Conservation (phyloP, 2,797 vertebrate genomes). For the Eospalax fontanierii region DNA sequence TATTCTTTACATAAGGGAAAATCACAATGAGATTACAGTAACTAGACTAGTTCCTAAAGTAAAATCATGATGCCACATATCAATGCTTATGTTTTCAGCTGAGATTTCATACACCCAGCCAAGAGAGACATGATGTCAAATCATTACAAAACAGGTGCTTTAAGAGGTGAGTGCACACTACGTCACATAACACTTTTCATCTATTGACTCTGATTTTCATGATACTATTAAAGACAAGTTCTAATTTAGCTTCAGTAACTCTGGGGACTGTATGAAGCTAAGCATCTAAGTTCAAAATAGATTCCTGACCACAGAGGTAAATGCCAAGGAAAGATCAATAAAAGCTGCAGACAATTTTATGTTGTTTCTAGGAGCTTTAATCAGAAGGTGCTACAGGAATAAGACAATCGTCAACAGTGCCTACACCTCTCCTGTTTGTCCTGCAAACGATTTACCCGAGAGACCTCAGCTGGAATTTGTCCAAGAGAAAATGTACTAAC, state of each 20-base stretch:
- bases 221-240: background rate
- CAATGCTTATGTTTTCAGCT: background rate
- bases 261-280: background rate
- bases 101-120: background rate
- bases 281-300: constrained; percentile 36
- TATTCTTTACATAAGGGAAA: background rate
- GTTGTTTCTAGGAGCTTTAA: background rate
- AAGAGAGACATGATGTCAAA: background rate
- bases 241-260: background rate
- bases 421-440: background rate
- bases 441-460: background rate
- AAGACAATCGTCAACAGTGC: background rate
- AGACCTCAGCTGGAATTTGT: background rate
- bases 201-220: background rate
- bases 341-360: background rate
- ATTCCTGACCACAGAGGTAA: constrained; percentile 40
- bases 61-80: background rate
- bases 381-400: background rate
- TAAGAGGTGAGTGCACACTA: background rate
- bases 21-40: constrained; percentile 12
- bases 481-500: background rate
- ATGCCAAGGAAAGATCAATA: constrained; percentile 37
- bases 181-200: background rate
- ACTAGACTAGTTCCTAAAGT: constrained; percentile 24
- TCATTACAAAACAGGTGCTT: background rate